A percentile compares a stretch with the other conserved stretches of the same genome.
Conservation (phyloP, 2,113 vertebrate species). For the Stigmatopora argus region DNA sequence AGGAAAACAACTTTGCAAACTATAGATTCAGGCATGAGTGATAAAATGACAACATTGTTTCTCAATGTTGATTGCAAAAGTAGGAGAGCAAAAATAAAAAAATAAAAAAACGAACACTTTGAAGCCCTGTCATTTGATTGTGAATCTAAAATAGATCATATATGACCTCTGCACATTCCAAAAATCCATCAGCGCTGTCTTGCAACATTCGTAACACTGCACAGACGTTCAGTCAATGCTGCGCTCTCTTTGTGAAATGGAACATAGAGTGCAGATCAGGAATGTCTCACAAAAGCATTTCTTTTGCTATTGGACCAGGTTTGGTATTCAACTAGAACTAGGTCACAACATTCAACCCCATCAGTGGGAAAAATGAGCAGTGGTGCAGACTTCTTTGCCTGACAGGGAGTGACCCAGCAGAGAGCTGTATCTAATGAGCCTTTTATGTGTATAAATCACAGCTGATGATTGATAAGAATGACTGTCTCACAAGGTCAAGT, state of each 20-base stretch:
- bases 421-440: slow-evolving; percentile 59
- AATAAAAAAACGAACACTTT: not conserved
- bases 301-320: slow-evolving; percentile 47
- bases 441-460: slow-evolving; percentile 8
- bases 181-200: not conserved
- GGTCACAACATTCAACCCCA: slow-evolving; percentile 62
- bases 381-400: slow-evolving; percentile 36
- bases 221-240: slow-evolving; percentile 28
- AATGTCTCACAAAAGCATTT: slow-evolving; percentile 64
- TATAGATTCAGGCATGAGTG: not conserved
- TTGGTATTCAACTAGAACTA: slow-evolving; percentile 64
- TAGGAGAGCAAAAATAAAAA: not conserved
- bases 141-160: not conserved
- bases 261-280: slow-evolving; percentile 45
- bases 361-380: slow-evolving; percentile 56
- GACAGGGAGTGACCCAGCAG: slow-evolving; percentile 51
- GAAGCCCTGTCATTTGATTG: not conserved
- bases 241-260: slow-evolving; percentile 39
- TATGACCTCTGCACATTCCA: not conserved
- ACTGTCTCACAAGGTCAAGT: not conserved
- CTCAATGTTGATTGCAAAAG: not conserved
- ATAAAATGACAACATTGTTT: not conserved
- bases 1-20: not conserved
- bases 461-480: not conserved
- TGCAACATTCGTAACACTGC: slow-evolving; percentile 2